phyloP scores from a whole-genome alignment of 2,888 invertebrate genomes.

The Cryptophagus acutangulus region DNA sequence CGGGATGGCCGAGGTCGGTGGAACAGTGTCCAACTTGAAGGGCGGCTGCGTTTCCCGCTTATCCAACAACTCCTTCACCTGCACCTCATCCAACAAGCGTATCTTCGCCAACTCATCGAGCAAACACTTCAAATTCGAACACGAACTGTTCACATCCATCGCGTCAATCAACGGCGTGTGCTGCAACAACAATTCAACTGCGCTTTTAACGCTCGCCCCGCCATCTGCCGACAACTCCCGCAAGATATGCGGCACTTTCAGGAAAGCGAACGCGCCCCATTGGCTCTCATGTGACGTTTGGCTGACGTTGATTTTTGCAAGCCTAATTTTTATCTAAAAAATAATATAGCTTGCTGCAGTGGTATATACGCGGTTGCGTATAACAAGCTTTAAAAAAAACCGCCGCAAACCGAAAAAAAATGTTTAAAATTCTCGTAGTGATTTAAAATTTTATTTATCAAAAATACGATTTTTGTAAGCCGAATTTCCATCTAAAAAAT shows the following conservation, averaged over 20 bases:
- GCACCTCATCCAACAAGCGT: conserved; percentile 72
- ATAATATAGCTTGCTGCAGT: too few relatives aligned
- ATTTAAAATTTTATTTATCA: too few relatives aligned
- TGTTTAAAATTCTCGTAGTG: too few relatives aligned
- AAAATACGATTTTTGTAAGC: too few relatives aligned
- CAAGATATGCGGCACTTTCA: conserved; percentile 82
- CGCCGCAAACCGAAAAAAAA: too few relatives aligned
- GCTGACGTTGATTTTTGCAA: conserved; percentile 82
- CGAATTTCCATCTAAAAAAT: too few relatives aligned
- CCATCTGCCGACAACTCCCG: conserved; percentile 41
- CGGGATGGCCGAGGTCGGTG: conserved; percentile 63
- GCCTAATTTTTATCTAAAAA: too few relatives aligned
- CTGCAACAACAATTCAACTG: conserved; percentile 79
- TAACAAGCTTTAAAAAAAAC: too few relatives aligned
- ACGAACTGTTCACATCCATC: conserved; percentile 83
- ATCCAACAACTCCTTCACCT: conserved; percentile 65
- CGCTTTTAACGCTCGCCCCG: conserved; percentile 59
- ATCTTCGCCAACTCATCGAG: conserved; percentile 77
- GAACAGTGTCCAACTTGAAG: conserved; percentile 59
- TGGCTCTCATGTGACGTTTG: conserved; percentile 81
- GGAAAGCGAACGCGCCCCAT: conserved; percentile 91
- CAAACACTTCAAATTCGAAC: conserved; percentile 80
- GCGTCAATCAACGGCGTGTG: conserved; percentile 81
- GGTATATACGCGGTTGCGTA: too few relatives aligned
- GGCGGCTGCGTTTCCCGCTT: conserved; percentile 49